Evolutionary conservation across 23 tunicate genomes (phyloP).

Genomic region (Aplidium turbinatum): DNA sequence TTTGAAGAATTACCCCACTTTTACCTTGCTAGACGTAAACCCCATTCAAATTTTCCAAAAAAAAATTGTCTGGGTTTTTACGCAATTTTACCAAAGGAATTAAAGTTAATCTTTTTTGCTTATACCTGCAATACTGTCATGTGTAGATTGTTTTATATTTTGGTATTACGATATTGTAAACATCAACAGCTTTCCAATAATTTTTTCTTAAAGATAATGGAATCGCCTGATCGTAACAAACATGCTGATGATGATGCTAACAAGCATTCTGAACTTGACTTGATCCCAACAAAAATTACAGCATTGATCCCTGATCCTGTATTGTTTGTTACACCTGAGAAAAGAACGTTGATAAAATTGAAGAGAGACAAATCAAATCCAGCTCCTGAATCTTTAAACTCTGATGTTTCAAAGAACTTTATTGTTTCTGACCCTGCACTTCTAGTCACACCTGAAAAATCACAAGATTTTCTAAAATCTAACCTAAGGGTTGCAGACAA

Average conservation of each 20-base stretch:
- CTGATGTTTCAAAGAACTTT: not conserved
- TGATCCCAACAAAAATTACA: constrained; percentile 73
- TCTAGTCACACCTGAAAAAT: constrained; percentile 44
- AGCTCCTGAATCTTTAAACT: not conserved
- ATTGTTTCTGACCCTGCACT: constrained; percentile 29
- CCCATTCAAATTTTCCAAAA: too few relatives aligned
- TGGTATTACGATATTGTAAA: too few relatives aligned
- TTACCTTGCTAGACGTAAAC: too few relatives aligned
- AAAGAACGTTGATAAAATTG: constrained; percentile 9
- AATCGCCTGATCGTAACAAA: too few relatives aligned
- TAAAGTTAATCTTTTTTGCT: too few relatives aligned
- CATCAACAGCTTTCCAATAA: too few relatives aligned
- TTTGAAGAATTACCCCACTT: too few relatives aligned
- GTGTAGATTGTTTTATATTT: too few relatives aligned
- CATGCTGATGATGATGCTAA: not conserved
- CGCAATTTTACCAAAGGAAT: too few relatives aligned
- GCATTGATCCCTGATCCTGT: constrained; percentile 60
- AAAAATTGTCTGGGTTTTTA: too few relatives aligned
- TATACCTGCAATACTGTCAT: too few relatives aligned
- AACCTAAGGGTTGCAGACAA: not conserved
- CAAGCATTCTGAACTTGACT: constrained; percentile 45
- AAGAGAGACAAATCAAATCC: not conserved
- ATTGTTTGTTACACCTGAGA: constrained; percentile 78
- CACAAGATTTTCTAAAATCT: constrained; percentile 9
- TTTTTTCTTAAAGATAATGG: too few relatives aligned